phyloP scores from a whole-genome alignment of 2,888 invertebrate genomes.

The Spodoptera picta region DNA sequence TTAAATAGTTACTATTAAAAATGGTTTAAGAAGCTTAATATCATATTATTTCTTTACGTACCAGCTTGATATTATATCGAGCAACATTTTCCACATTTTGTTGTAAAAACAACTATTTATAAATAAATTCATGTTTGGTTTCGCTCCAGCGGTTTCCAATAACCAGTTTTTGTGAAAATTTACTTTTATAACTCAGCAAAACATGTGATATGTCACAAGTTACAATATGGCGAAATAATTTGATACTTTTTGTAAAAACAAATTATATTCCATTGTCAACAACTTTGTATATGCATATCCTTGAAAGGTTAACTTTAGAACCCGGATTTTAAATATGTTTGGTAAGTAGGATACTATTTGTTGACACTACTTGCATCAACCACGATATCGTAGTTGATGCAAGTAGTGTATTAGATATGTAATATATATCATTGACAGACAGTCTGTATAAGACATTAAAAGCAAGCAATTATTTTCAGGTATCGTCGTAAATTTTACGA shows the following conservation, averaged over 20 bases:
- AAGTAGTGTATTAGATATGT: too few relatives aligned
- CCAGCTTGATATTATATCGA: slow-evolving; percentile 13
- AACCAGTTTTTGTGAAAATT: slow-evolving; percentile 20
- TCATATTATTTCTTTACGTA: too few relatives aligned
- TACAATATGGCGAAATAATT: slow-evolving; percentile 8
- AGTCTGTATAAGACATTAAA: too few relatives aligned
- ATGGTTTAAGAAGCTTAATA: too few relatives aligned
- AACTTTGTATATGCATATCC: slow-evolving; percentile 18
- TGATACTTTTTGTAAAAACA: slow-evolving; percentile 29
- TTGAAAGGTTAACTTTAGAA: slow-evolving; percentile 27
- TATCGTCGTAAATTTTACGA: too few relatives aligned
- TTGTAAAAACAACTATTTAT: neutral
- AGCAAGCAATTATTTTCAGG: too few relatives aligned
- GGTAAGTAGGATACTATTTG: too few relatives aligned
- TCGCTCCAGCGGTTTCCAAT: slow-evolving; percentile 17
- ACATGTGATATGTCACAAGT: slow-evolving; percentile 1
- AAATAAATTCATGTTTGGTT: slow-evolving; percentile 19
- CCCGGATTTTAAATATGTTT: neutral
- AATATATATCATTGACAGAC: too few relatives aligned
- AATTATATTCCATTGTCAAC: slow-evolving; percentile 15
- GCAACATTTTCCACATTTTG: slow-evolving; percentile 20
- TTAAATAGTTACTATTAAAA: too few relatives aligned
- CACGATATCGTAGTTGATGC: too few relatives aligned
- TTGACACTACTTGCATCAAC: too few relatives aligned
- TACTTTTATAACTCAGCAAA: slow-evolving; percentile 9